Conservation (phyloP, 1,140 invertebrate species). For the Anagrus nilaparvatae region DNA sequence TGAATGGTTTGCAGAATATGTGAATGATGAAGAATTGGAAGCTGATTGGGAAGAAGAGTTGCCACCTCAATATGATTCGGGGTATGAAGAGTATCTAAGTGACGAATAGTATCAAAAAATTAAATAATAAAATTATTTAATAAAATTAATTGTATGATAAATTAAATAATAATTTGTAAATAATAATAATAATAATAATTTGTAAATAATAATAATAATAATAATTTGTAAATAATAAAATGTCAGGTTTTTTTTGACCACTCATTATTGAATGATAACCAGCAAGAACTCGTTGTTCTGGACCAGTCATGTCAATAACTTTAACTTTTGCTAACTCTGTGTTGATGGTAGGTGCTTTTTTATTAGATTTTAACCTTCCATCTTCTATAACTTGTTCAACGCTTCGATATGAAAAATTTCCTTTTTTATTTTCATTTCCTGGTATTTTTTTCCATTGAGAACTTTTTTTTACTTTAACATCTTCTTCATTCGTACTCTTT, state of each 20-base stretch:
- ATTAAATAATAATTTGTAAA: too few species aligned
- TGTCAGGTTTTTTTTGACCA: constrained; percentile 50
- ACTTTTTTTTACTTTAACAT: constrained; percentile 45
- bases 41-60: too few species aligned
- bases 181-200: too few species aligned
- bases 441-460: constrained; percentile 54
- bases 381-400: constrained; percentile 89
- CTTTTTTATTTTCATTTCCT: constrained; percentile 50
- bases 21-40: too few species aligned
- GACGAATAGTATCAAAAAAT: too few species aligned
- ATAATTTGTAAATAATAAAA: too few species aligned
- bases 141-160: too few species aligned
- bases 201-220: too few species aligned
- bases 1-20: too few species aligned
- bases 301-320: constrained; percentile 98
- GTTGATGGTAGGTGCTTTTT: constrained; percentile 30
- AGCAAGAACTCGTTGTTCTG: constrained; percentile 84
- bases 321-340: constrained; percentile 75
- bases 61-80: too few species aligned
- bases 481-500: constrained; percentile 49
- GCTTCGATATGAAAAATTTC: constrained; percentile 77
- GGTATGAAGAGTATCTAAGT: too few species aligned
- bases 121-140: too few species aligned
- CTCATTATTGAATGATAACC: constrained; percentile 81
- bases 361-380: constrained; percentile 55